These are phyloP conservation scores for Diarsia mendica DNA, from an alignment of 2,888 invertebrate species.

Conservation along the genomic window DNA sequence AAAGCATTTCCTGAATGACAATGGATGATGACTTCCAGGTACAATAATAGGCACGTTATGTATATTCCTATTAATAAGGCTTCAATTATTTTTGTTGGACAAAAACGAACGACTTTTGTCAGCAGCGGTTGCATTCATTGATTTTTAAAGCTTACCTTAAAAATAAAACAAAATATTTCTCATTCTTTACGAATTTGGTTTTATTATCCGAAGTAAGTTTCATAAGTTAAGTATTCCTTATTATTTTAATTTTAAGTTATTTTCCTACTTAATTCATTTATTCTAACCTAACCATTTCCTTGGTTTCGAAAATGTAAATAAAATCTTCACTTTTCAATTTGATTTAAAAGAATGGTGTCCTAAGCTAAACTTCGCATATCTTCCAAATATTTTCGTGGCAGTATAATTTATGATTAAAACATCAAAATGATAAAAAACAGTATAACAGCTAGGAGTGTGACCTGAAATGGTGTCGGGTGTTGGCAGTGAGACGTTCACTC, in stretches of 20 bases:
- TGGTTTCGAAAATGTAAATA: no score
- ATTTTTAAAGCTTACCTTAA: no score
- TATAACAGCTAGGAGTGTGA: slow-evolving; percentile 50
- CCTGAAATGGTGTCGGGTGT: slow-evolving; percentile 66
- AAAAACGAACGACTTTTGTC: not conserved
- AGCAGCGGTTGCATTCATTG: not conserved
- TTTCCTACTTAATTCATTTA: not conserved
- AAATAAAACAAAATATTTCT: no score
- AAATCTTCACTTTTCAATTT: not conserved
- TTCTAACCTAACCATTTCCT: no score
- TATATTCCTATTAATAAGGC: not conserved
- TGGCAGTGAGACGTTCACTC: slow-evolving; percentile 74
- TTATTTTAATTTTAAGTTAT: no score
- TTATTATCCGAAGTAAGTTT: not conserved
- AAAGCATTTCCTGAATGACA: slow-evolving; percentile 41
- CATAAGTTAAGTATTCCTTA: not conserved
- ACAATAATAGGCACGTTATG: not conserved
- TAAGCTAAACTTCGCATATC: not conserved
- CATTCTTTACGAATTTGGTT: not conserved
- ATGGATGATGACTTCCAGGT: not conserved
- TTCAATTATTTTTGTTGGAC: not conserved
- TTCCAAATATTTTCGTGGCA: not conserved
- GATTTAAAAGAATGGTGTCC: not conserved
- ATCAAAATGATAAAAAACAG: slow-evolving; percentile 26
- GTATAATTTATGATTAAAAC: slow-evolving; percentile 15